Evolutionary conservation across 2,797 vertebrate genomes (phyloP).

Genomic region (Spinus pinus): DNA sequence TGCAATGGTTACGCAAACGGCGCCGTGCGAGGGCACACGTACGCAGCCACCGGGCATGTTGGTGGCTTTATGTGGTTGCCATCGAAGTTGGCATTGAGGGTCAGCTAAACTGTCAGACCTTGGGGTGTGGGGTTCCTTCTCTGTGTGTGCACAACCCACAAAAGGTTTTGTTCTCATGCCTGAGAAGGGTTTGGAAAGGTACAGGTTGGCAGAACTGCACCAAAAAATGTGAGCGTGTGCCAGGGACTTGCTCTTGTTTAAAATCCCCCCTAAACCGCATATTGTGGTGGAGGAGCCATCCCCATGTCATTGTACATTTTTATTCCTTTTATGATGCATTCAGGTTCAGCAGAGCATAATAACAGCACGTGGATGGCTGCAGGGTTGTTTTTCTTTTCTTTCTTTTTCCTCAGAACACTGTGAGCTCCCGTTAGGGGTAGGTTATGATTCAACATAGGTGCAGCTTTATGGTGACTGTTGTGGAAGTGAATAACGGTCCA

Average conservation of each 20-base stretch:
- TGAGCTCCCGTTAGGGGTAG: background rate
- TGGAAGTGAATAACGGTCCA: background rate
- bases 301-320: background rate
- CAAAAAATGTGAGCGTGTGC: fast-evolving
- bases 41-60: fast-evolving
- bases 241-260: background rate
- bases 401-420: background rate
- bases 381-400: background rate
- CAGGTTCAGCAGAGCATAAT: background rate
- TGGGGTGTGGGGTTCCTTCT: fast-evolving
- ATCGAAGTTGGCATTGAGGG: background rate
- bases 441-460: background rate
- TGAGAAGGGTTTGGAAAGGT: background rate
- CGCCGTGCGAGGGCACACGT: background rate
- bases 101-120: fast-evolving
- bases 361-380: background rate
- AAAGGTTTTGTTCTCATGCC: background rate
- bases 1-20: background rate
- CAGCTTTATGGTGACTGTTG: background rate
- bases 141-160: fast-evolving
- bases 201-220: background rate
- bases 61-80: background rate
- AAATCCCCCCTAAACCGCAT: background rate
- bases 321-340: background rate
- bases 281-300: background rate